These are phyloP conservation scores for Siderastrea siderea DNA, from an alignment of 92 coral and sea anemone species.

Conservation along the genomic window DNA sequence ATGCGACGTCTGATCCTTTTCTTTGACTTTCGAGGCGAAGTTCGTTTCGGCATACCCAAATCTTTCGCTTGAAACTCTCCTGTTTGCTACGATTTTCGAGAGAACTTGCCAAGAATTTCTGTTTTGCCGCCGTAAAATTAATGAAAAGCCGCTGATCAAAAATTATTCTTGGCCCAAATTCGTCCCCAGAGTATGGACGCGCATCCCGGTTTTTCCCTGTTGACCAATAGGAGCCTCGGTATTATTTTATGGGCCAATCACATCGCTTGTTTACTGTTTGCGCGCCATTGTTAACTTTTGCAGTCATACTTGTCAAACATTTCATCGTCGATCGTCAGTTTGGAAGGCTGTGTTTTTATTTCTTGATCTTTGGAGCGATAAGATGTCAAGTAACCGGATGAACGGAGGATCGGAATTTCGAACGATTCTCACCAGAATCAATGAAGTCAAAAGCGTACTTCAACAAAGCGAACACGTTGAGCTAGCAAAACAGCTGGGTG, in stretches of 20 bases:
- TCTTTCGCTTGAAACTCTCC: not conserved
- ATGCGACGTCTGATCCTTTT: constrained; percentile 18
- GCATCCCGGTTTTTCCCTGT: no score
- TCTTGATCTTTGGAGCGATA: no score
- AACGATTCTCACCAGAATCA: not conserved
- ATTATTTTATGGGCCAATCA: not conserved
- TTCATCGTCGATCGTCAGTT: not conserved
- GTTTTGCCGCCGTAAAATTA: not conserved
- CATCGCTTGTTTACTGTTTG: not conserved
- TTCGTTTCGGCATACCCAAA: constrained; percentile 3
- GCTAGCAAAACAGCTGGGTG: not conserved
- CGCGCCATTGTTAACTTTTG: no score
- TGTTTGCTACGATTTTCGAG: not conserved
- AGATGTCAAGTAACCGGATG: not conserved
- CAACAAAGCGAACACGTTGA: not conserved
- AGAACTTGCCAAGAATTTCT: no score
- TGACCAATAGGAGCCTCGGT: not conserved
- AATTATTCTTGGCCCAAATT: no score
- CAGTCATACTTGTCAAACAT: not conserved
- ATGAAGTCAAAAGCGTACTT: not conserved
- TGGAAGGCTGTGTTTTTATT: no score
- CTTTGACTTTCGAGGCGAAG: constrained; percentile 18
- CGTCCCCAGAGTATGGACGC: no score
- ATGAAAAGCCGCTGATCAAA: constrained; percentile 4
- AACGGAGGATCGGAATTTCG: constrained; percentile 4